Conservation (phyloP, 2,888 invertebrate species). For the Mimas tiliae region DNA sequence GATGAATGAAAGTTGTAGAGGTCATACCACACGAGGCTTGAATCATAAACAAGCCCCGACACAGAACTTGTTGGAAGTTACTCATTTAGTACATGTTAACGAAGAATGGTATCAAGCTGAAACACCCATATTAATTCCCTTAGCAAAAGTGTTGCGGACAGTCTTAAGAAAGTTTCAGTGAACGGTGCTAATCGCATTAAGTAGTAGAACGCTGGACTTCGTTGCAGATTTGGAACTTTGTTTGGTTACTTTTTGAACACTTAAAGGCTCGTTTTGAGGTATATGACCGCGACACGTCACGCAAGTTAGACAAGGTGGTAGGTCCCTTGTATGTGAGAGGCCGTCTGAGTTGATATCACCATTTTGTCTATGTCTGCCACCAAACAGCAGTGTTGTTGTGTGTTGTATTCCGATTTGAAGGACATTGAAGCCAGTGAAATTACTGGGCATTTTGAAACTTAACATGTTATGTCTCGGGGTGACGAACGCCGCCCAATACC, state of each 20-base stretch:
- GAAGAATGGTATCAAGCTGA: constrained; percentile 10
- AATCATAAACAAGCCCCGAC: constrained; percentile 38
- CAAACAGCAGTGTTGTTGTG: too few relatives aligned
- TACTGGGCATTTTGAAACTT: too few relatives aligned
- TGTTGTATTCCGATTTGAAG: too few relatives aligned
- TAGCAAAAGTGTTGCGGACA: constrained; percentile 9
- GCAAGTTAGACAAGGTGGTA: too few relatives aligned
- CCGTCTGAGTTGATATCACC: too few relatives aligned
- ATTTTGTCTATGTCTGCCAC: too few relatives aligned
- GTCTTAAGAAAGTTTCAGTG: constrained; percentile 7
- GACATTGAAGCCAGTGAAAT: too few relatives aligned
- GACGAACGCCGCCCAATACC: too few relatives aligned
- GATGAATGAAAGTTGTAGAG: constrained; percentile 44
- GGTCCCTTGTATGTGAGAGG: too few relatives aligned
- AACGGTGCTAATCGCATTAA: constrained; percentile 22
- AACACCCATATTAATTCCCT: constrained; percentile 26
- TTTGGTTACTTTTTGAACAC: not conserved
- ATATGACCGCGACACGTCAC: too few relatives aligned
- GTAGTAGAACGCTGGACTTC: not conserved
- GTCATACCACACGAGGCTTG: constrained; percentile 37
- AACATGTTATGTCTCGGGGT: too few relatives aligned
- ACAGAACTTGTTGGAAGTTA: constrained; percentile 31
- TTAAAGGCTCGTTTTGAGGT: not conserved
- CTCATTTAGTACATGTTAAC: constrained; percentile 27
- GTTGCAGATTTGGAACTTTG: not conserved